Evolutionary conservation across 2,888 invertebrate species (phyloP), one percentile per base, ranked within the genome.

Genomic region (Zonitis immaculata): DNA sequence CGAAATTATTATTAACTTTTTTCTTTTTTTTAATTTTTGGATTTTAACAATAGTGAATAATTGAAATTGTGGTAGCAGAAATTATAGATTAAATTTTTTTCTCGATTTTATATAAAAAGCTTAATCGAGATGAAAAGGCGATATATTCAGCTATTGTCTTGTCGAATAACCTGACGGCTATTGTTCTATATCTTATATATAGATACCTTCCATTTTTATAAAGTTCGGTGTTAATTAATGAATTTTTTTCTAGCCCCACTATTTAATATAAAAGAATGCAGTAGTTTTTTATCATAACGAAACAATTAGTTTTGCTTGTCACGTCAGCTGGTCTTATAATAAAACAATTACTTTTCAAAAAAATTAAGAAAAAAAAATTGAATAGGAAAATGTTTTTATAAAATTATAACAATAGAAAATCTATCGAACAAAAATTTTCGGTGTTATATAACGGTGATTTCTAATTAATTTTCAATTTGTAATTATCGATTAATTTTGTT

Each of bases 271-370:
- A 47, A 56, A 52, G 47, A 52, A 52, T 56, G 56, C 52, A 52
- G 52, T 56, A 56, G 56, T 50, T 50, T 56, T n/a, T 56, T 50
- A 50, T 56, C 35, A 52, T 52, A 50, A 47, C 52, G 56, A 56
- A 56, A 56, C 56, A 52, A 56, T 56, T 56, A 56, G 56, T 56
- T 56, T 56, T 56, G 56, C 56, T 52, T 56, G 56, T 56, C 56
- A 56, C 50, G 56, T 56, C 56, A 56, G 56, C 52, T 56, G 56
- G 47, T 52, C 49, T 16, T 50, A 52, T 50, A 55, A 51, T 42
- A 43, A 53, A 53, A 49, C 49, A 53, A 53, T 50, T 43, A 47
- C 44, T 51, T 51, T 54, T 54, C n/a, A n/a, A n/a, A n/a, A n/a
- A n/a, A n/a, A n/a, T n/a, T n/a, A n/a, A n/a, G n/a, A n/a, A n/a